Base-by-base conservation (phyloP, 2,113 vertebrate species). In the Cranoglanis bouderius region DNA sequence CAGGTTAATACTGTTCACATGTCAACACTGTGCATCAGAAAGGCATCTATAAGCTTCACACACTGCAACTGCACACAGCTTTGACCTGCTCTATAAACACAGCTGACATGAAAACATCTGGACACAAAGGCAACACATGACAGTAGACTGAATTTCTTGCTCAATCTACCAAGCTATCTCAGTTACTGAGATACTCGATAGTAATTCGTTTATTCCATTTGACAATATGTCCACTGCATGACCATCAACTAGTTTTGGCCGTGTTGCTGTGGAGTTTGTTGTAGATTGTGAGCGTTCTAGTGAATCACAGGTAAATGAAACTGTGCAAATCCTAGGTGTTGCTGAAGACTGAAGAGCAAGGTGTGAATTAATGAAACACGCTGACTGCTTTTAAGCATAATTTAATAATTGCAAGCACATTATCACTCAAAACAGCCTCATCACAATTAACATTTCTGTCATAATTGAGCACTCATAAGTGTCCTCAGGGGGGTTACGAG, bases 361-460 rank as follows among this genome's bases (percentile, higher is more conserved):
- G 32, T 77, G 67, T 14, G 57, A 75, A 77, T 61, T 84, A 63
- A 88, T 74, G 19, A 85, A 88, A 78, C 82, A 85, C 21, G 38
- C 53, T 43, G 35, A 29, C 67, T 32, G 40, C 55, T 85, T 78
- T 84, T 63, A 88, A 88, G 83, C 59, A 53, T 80, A 85, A 85
- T 85, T 85, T 89, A 89, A 80, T 85, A 40, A 89, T n/a, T 53
- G 72, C 29, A 80, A 89, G 51, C 57, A 85, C 43, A 78, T 89
- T 81, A 89, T 85, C 88, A 81, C 83, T 63, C 74, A 70, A 80
- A 89, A 81, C 83, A 81, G 46, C 46, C 46, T 78, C 75, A 80
- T 46, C 32, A 29, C 46, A 81, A 89, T 80, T 67, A 89, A 67
- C 82, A 29, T 85, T 80, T 78, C 75, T 78, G 32, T 77, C 82